Base-by-base conservation (phyloP, 2,113 vertebrate species). In the Periophthalmodon schlosseri region DNA sequence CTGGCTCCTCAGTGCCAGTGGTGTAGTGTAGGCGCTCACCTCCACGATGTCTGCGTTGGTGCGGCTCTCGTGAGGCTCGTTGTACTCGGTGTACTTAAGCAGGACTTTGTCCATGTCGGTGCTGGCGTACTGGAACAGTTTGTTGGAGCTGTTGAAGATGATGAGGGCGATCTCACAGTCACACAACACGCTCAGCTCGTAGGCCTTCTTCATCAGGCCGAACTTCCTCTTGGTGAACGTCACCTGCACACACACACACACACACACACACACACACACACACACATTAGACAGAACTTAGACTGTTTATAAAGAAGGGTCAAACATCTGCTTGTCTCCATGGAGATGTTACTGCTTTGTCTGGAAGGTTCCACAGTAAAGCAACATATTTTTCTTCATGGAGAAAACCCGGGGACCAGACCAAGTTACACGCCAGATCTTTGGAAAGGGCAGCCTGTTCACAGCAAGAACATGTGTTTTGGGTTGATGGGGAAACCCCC, bases 131-230 rank as follows among this genome's bases (percentile, higher is more conserved):
- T 99, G 98, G 93, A 99, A 99, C 88, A 99, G 95, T 91, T 99
- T 99, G 95, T 99, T 99, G 85, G 98, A 97, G 94, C 98, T 98
- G 96, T 99, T 99, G 95, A 99, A 99, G 93, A 99, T 99, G 94
- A 99, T 99, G 94, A 99, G 96, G 73, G 97, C 98, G 77, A 99
- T 99, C 94, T 99, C 98, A 90, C 98, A 99, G 95, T 99, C 98
- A 89, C 98, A 99, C 78, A 99, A 95, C 86, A 99, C 98, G 86
- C 98, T 99, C 89, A 99, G 93, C 88, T 99, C 98, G 44, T 99
- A 99, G 47, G 98, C 98, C 90, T 99, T 99, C 94, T 99, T 99
- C 98, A 99, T 99, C 93, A 99, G 87, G 85, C 97, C 98, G 86
- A 99, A 99, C 95, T 99, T 99, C 90, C 98, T 95, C 94, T 99